phyloP scores from a whole-genome alignment of 1,140 invertebrate species.

The Drosophila pectinifera region DNA sequence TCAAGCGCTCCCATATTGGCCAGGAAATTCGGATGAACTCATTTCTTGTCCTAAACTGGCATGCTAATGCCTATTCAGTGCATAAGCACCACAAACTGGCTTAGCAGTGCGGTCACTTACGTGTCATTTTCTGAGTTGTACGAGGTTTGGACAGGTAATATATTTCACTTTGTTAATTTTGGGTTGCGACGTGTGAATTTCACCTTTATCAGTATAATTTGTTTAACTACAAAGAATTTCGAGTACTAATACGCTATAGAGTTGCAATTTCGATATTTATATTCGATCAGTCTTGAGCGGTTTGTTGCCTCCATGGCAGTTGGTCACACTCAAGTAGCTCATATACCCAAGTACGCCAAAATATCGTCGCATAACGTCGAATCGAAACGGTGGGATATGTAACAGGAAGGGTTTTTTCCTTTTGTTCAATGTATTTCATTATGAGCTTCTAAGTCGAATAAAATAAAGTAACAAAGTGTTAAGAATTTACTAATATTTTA shows the following conservation, averaged over 20 bases:
- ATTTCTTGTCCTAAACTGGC: not conserved
- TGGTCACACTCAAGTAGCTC: no score
- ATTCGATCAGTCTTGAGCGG: no score
- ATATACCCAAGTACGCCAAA: no score
- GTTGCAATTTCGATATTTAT: no score
- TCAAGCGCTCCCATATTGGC: not conserved
- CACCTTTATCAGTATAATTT: not conserved
- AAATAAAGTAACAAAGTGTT: no score
- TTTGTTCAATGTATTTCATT: no score
- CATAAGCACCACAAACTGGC: constrained; percentile 5
- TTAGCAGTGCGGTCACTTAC: constrained; percentile 24
- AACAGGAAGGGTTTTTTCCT: no score
- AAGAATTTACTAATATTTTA: no score
- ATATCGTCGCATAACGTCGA: no score
- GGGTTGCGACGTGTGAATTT: constrained; percentile 8
- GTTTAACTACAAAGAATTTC: constrained; percentile 3
- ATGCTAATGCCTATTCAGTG: not conserved
- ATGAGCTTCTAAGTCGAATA: no score
- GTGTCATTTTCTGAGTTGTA: constrained; percentile 39
- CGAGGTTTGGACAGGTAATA: constrained; percentile 4
- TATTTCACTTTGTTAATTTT: constrained; percentile 5
- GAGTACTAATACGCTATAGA: not conserved
- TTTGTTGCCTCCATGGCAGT: no score
- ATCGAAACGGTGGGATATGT: no score
- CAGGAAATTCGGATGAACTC: not conserved